Percentiles rank a stretch among this genome's conserved stretches.
Conservation (phyloP, 2,888 invertebrate species). For the Lobophora halterata region DNA sequence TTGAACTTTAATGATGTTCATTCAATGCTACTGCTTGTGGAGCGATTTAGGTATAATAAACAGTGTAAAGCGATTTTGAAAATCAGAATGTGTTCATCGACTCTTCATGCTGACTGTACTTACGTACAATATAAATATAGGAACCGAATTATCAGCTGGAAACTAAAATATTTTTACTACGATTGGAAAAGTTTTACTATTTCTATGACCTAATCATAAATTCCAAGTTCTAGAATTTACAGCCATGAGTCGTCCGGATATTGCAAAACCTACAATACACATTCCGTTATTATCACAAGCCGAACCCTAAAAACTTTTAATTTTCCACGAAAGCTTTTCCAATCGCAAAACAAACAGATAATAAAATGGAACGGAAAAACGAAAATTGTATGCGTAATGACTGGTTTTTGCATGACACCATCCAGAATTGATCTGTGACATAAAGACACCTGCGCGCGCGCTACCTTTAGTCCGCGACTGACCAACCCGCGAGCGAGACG, state of each 20-base stretch:
- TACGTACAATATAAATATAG: no score
- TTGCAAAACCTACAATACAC: constrained; percentile 15
- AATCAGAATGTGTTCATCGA: no score
- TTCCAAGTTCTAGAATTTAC: constrained; percentile 8
- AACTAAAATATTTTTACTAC: no score
- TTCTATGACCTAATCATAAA: no score
- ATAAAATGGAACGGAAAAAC: constrained; percentile 26
- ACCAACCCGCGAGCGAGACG: constrained; percentile 29
- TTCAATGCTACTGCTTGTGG: no score
- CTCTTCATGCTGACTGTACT: no score
- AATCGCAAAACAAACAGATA: constrained; percentile 27
- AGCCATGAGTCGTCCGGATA: constrained; percentile 13
- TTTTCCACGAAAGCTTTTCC: constrained; percentile 28
- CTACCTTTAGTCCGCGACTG: constrained; percentile 40
- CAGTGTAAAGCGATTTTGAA: no score
- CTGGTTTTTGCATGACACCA: constrained; percentile 44
- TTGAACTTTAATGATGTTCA: no score
- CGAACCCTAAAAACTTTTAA: constrained; percentile 17
- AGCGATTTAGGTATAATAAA: no score
- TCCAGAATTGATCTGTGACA: constrained; percentile 52
- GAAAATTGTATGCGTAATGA: constrained; percentile 13
- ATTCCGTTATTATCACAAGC: constrained; percentile 20
- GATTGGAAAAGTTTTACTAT: no score
- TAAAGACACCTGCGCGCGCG: constrained; percentile 55
- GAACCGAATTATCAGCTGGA: no score